phyloP scores from a whole-genome alignment of 2,888 invertebrate species.

The Encarsia formosa region DNA sequence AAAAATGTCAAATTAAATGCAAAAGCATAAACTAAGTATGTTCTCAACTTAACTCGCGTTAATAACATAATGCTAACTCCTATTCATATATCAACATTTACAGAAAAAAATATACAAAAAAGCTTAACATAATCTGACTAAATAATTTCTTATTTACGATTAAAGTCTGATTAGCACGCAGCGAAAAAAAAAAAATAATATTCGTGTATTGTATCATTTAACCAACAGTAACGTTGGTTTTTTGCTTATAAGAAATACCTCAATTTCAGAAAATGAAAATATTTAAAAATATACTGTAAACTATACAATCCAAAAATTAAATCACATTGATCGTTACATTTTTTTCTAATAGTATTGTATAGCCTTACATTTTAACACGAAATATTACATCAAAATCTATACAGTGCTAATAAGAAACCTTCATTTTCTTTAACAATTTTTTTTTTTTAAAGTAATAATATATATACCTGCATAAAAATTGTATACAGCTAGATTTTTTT shows the following conservation, averaged over 20 bases:
- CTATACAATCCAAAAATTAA: constrained; percentile 5
- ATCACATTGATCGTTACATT: neutral
- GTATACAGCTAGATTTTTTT: constrained; percentile 1
- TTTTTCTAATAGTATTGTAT: constrained; percentile 5
- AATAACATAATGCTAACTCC: constrained; percentile 30
- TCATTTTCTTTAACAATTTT: constrained; percentile 11
- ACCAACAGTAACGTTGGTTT: constrained; percentile 13
- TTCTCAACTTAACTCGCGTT: constrained; percentile 18
- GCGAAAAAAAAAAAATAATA: constrained; percentile 2
- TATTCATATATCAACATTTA: constrained; percentile 31
- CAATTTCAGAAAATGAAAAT: neutral
- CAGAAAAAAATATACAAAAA: constrained; percentile 31
- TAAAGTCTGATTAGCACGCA: constrained; percentile 16
- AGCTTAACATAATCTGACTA: constrained; percentile 23
- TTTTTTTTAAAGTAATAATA: constrained; percentile 2
- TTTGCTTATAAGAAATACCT: constrained; percentile 7
- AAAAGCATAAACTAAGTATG: constrained; percentile 19
- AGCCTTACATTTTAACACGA: constrained; percentile 19
- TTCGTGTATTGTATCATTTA: constrained; percentile 1
- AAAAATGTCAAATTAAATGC: constrained; percentile 23
- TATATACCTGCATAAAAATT: constrained; percentile 18
- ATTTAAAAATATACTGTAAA: constrained; percentile 5
- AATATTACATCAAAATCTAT: constrained; percentile 18
- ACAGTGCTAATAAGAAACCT: constrained; percentile 14
- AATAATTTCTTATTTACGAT: constrained; percentile 10